A percentile compares a stretch with the other conserved stretches of the same genome.
phyloP scores from a whole-genome alignment of 1,140 invertebrate genomes.

The Chrysomallon squamiferum region DNA sequence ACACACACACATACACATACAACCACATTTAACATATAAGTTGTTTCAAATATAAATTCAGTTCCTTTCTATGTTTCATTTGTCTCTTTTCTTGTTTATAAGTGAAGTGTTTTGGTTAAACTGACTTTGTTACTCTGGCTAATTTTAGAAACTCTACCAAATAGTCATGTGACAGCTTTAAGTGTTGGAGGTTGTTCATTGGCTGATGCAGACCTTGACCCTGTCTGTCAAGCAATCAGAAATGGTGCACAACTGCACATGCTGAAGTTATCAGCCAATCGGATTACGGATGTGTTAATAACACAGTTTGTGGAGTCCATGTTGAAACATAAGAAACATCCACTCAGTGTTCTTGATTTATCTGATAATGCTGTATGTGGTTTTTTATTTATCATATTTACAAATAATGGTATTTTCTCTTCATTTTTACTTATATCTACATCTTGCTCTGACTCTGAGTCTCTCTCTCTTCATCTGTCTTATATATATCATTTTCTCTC shows the following conservation, averaged over 20 bases:
- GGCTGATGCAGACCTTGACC: constrained; percentile 39
- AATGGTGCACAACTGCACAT: constrained; percentile 41
- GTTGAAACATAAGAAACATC: constrained; percentile 26
- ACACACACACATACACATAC: too few species aligned
- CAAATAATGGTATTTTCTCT: too few species aligned
- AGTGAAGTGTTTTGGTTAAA: too few species aligned
- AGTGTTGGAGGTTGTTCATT: constrained; percentile 48
- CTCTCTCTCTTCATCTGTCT: too few species aligned
- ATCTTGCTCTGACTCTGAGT: too few species aligned
- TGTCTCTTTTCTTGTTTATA: too few species aligned
- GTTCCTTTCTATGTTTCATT: constrained; percentile 5
- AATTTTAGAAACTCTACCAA: too few species aligned
- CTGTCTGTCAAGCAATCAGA: constrained; percentile 34
- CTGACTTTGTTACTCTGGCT: too few species aligned
- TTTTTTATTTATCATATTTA: not conserved
- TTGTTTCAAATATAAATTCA: too few species aligned
- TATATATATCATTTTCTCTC: too few species aligned
- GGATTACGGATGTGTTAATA: constrained; percentile 43
- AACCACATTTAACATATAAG: too few species aligned
- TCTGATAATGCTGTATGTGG: constrained; percentile 46
- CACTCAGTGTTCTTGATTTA: constrained; percentile 44
- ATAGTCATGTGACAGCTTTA: constrained; percentile 35
- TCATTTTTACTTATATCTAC: too few species aligned
- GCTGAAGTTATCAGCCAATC: constrained; percentile 51
- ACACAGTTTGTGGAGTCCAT: constrained; percentile 32